Evolutionary conservation across 2,888 invertebrate species (phyloP).

Genomic region (Clepsis dumicolana): DNA sequence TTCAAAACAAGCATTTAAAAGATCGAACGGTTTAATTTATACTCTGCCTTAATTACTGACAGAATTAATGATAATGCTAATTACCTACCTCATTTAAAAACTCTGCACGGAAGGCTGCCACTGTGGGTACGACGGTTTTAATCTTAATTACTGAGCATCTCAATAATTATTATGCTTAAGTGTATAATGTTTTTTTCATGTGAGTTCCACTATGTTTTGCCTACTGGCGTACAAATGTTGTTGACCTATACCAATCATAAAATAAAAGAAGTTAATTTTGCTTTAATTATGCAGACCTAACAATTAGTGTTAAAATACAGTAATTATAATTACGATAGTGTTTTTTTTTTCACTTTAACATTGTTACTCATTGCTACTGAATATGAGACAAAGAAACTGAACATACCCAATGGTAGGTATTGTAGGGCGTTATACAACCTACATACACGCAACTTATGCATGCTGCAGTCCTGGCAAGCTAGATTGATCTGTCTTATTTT

Average conservation of each 20-base stretch:
- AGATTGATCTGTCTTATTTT: too few relatives aligned
- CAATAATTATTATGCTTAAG: not conserved
- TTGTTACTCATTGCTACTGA: not conserved
- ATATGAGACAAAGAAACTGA: not conserved
- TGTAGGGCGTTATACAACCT: too few relatives aligned
- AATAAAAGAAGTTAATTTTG: not conserved
- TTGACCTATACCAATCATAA: slow-evolving; percentile 4
- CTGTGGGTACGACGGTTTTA: not conserved
- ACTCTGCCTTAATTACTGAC: not conserved
- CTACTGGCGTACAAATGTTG: not conserved
- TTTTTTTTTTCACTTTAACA: not conserved
- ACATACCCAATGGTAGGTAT: not conserved
- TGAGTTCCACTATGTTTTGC: too few relatives aligned
- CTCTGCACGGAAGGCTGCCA: slow-evolving; percentile 4
- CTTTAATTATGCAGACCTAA: not conserved
- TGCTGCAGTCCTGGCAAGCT: too few relatives aligned
- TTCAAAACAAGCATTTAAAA: not conserved
- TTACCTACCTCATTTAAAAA: slow-evolving; percentile 5
- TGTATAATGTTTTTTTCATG: too few relatives aligned
- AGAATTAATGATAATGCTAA: not conserved
- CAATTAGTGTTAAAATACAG: not conserved
- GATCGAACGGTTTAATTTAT: slow-evolving; percentile 1
- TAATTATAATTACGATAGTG: not conserved
- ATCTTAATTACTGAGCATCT: not conserved
- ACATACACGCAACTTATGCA: too few relatives aligned